These are phyloP conservation scores for Drosophila anomalata DNA, from an alignment of 2,888 invertebrate species.

Conservation along the genomic window DNA sequence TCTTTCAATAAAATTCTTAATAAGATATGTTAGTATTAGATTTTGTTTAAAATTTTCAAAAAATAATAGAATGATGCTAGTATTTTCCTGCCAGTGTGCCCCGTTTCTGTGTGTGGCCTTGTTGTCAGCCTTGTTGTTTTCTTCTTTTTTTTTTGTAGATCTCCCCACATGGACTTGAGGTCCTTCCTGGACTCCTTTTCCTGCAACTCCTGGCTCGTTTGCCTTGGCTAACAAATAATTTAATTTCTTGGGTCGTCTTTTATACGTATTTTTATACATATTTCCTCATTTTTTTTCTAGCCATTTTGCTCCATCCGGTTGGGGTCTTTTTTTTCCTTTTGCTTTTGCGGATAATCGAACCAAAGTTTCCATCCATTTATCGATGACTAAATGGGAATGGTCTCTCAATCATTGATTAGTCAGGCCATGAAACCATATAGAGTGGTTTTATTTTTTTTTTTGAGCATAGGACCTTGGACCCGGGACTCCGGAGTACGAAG, in stretches of 20 bases:
- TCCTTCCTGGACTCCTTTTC: constrained; percentile 18
- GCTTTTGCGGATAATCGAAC: constrained; percentile 18
- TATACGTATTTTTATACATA: constrained; percentile 10
- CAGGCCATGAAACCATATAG: constrained; percentile 26
- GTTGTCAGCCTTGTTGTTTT: constrained; percentile 67
- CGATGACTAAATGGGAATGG: constrained; percentile 23
- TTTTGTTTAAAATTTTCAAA: too few species aligned
- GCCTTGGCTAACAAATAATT: constrained; percentile 67
- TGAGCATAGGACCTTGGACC: too few species aligned
- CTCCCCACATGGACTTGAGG: constrained; percentile 6
- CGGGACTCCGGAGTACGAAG: too few species aligned
- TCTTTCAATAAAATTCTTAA: not conserved
- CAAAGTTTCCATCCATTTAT: constrained; percentile 9
- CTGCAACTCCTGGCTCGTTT: constrained; percentile 21
- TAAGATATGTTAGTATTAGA: not conserved
- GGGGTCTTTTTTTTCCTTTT: not conserved
- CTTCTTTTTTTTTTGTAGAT: constrained; percentile 18
- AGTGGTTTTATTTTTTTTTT: not conserved
- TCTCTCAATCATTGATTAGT: constrained; percentile 37
- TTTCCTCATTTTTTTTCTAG: constrained; percentile 11
- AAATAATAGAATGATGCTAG: not conserved
- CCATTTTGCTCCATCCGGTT: not conserved
- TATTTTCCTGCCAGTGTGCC: constrained; percentile 23
- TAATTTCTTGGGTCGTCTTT: constrained; percentile 62
- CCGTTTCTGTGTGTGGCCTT: constrained; percentile 56